Percentiles rank a stretch among this genome's conserved stretches.
Evolutionary conservation across 2,888 invertebrate genomes (phyloP).

Genomic region (Leptopilina myrica): DNA sequence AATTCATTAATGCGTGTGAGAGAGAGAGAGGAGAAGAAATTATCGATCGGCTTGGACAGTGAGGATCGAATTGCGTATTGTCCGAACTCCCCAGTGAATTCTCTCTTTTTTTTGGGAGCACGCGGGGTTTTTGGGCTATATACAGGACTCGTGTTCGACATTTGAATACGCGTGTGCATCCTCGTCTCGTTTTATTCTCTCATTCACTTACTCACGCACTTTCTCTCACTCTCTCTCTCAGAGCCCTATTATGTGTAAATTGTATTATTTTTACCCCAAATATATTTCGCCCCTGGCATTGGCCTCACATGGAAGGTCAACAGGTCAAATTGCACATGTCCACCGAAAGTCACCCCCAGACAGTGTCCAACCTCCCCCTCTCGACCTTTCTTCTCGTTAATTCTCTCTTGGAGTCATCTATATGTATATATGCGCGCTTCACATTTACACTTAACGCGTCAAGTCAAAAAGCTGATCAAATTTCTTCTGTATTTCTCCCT

Average conservation of each 20-base stretch:
- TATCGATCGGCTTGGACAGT: conserved; percentile 65
- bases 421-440: background rate
- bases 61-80: conserved; percentile 57
- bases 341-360: conserved; percentile 69
- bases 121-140: conserved; percentile 43
- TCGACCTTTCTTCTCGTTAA: conserved; percentile 45
- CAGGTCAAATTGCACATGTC: conserved; percentile 76
- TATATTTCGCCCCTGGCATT: conserved; percentile 69
- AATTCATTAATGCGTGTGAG: conserved; percentile 59
- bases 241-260: conserved; percentile 75
- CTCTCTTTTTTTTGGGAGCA: conserved; percentile 45
- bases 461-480: conserved; percentile 24
- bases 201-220: conserved; percentile 46
- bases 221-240: conserved; percentile 35
- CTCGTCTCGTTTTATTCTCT: conserved; percentile 25
- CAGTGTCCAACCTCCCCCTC: conserved; percentile 47
- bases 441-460: conserved; percentile 33
- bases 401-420: conserved; percentile 40
- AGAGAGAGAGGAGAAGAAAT: conserved; percentile 51
- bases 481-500: background rate
- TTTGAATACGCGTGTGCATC: conserved; percentile 67
- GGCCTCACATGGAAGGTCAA: conserved; percentile 67
- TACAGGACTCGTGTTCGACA: conserved; percentile 54
- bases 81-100: conserved; percentile 46
- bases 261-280: conserved; percentile 77